Evolutionary conservation across 2,888 invertebrate genomes (phyloP), one percentile per base, ranked within the genome.

Genomic region (Candidula unifasciata): DNA sequence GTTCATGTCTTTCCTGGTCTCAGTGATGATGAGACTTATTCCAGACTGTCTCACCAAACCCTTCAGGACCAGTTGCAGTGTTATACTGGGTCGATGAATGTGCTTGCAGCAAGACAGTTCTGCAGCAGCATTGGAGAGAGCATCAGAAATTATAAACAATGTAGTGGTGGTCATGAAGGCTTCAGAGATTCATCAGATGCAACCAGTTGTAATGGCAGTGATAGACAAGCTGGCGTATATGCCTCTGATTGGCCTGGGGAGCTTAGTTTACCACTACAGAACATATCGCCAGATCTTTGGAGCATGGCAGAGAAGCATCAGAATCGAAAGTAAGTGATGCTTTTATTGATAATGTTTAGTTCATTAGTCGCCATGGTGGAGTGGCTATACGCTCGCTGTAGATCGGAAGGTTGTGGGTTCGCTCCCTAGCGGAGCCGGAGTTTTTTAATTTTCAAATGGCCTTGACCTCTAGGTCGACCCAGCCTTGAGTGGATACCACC

Each of bases 201-300:
- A 24, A 21, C 52, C 18, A n/a, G 6, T 60, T 37, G 24, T 54
- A 8, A 52, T 37, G 66, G 30, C 6, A 35, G 18, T 27, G 73
- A 16, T 8, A 52, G 44, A 8, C 18, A 6, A 37, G 3, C 37
- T 27, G 21, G 18, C 33, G 30, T 30, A 8, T 3, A 3, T 54
- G 30, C 27, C n/a, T 0, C 6, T 66, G 30, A 54, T 33, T 77
- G 68, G 82, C 37, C 44, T 35, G 82, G 73, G 13, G 80, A 80
- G 76, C 27, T 80, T 35, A 27, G 33, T 30, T 60, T 84, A 24
- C 79, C 84, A 37, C 37, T 84, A 8, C 73, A 78, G 24, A 69
- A 83, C 35, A 1, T 37, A 21, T 35, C 80, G 27, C 84, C 84
- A 64, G 80, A 84, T 71, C 30, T 84, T 54, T 80, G 80, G 78